A percentile compares a stretch with the other conserved stretches of the same genome.
These are phyloP conservation scores for Aphelenchoides besseyi DNA, from an alignment of 1,140 invertebrate species.

Conservation along the genomic window DNA sequence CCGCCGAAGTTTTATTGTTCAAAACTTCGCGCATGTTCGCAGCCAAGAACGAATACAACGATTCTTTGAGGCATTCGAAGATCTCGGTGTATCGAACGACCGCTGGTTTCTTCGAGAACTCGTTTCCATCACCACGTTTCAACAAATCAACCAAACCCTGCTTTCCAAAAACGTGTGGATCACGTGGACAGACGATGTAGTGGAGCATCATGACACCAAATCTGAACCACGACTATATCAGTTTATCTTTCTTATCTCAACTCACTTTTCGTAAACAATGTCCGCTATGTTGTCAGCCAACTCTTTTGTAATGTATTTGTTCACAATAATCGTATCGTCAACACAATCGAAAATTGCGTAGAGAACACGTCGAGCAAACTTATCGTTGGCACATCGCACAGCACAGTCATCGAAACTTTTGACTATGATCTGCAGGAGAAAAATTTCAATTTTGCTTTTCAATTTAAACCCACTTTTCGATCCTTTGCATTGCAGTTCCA, in stretches of 20 bases:
- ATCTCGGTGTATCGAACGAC: constrained; percentile 36
- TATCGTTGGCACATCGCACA: constrained; percentile 75
- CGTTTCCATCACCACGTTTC: constrained; percentile 41
- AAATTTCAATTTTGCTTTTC: not conserved
- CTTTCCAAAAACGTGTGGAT: constrained; percentile 63
- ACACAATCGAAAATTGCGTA: constrained; percentile 81
- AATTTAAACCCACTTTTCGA: constrained; percentile 36
- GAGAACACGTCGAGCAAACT: constrained; percentile 79
- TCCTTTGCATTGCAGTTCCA: constrained; percentile 80
- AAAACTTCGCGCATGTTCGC: constrained; percentile 49
- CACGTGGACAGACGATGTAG: constrained; percentile 78
- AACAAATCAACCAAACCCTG: constrained; percentile 39
- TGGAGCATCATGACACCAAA: constrained; percentile 69
- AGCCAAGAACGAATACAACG: constrained; percentile 41
- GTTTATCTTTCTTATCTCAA: not conserved
- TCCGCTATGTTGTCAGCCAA: constrained; percentile 71
- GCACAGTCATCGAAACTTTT: constrained; percentile 78
- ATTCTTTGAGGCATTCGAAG: constrained; percentile 38
- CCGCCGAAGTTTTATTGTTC: constrained; percentile 42
- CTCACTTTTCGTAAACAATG: constrained; percentile 40
- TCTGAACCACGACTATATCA: constrained; percentile 38
- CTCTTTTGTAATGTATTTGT: constrained; percentile 73
- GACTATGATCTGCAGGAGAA: constrained; percentile 62
- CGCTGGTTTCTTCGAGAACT: constrained; percentile 33
- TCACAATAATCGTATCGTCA: constrained; percentile 84